Evolutionary conservation across 1,140 invertebrate genomes (phyloP), one percentile per base, ranked within the genome.

Genomic region (Cardiocondyla obscurior): DNA sequence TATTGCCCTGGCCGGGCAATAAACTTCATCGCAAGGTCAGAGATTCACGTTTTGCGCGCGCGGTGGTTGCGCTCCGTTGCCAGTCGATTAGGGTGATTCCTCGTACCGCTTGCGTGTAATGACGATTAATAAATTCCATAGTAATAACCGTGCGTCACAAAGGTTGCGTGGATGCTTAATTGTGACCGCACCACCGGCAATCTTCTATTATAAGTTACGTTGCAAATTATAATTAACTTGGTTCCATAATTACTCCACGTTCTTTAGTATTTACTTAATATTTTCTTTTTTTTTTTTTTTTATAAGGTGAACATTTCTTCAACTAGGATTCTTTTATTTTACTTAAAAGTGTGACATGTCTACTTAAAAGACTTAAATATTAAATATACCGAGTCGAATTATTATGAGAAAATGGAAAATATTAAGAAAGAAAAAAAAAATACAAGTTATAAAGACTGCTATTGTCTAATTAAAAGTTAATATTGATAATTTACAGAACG

Each of bases 101-200:
- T 76, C 7, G 57, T n/a, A 49, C 39, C 72, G 12, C 28, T 62
- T 28, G 72, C 39, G 57, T 36, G 19, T 64, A 64, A 74, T 36
- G 55, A 76, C 28, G 72, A 76, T 76, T 76, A 76, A 76, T 76
- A 76, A 62, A 76, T 76, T 64, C 28, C 72, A 19, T 39, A 57
- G 36, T 76, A 76, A 76, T 64, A 49, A 33, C 44, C 30, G 30
- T n/a, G 58, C 22, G 30, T 51, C 36, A 49, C 55, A 60, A 64
- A 76, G 33, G 42, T 28, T 44, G 58, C 73, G 42, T 42, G 44
- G 58, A 49, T 64, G 39, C n/a, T 46, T 76, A 76, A 76, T 76
- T 64, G 42, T 46, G 25, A 64, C 12, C 4, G 53, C 42, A 58
- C 36, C 53, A 28, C 36, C 33, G 16, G 53, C 19, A 58, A 39